These are phyloP conservation scores for Coranthus polyacanthus DNA, from an alignment of 2,797 vertebrate species.

Conservation along the genomic window DNA sequence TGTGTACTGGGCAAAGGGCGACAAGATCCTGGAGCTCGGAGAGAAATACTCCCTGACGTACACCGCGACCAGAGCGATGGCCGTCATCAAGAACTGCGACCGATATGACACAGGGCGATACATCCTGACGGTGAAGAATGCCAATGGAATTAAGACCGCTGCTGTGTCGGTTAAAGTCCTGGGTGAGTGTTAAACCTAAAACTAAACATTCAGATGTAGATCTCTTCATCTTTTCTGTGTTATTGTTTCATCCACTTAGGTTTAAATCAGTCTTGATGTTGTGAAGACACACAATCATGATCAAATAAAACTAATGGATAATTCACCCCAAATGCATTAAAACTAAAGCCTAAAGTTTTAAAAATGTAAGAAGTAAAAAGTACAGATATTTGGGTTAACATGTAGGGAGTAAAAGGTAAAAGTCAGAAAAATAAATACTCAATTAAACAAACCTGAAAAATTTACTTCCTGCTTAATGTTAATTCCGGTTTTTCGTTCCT, in stretches of 20 bases:
- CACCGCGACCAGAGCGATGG: constrained; percentile 94
- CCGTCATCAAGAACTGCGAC: constrained; percentile 96
- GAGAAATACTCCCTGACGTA: constrained; percentile 98
- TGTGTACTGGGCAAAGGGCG: constrained; percentile 98
- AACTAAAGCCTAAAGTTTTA: too few species aligned
- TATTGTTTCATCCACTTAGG: too few species aligned
- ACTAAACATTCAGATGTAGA: too few species aligned
- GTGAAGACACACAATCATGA: too few species aligned
- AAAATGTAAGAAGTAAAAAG: too few species aligned
- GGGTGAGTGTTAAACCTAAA: constrained; percentile 87
- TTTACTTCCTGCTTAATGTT: not conserved
- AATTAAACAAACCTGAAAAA: not conserved
- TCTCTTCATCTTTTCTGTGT: too few species aligned
- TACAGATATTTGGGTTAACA: not conserved
- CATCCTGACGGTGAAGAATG: constrained; percentile 93
- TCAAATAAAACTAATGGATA: too few species aligned
- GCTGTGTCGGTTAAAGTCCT: constrained; percentile 96
- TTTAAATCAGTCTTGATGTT: too few species aligned
- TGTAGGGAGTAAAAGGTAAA: not conserved
- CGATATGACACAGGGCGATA: constrained; percentile 95
- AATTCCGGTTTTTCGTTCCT: constrained; percentile 1
- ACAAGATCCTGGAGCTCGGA: constrained; percentile 93
- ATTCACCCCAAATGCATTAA: too few species aligned
- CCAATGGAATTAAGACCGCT: constrained; percentile 92
- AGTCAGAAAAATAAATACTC: too few species aligned